Base-by-base conservation (phyloP, 2,797 vertebrate genomes). In the Dermochelys coriacea region DNA sequence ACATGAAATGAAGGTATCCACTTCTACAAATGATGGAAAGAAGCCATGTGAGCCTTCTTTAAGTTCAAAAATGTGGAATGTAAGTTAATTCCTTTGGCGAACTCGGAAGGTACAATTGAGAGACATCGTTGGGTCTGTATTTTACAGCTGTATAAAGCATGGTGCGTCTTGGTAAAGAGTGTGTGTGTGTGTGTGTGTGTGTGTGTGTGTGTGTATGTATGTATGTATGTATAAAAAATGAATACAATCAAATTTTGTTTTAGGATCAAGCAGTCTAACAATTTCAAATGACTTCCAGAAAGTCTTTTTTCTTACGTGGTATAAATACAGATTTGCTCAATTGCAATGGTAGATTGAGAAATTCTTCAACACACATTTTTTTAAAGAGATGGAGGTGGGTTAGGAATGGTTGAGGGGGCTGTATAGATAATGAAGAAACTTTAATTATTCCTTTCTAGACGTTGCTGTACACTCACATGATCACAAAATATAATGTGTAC, bases 11-110 rank as follows among this genome's bases (percentile, higher is more conserved):
- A 97, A 94, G 93, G 96, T 93, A 91, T 86, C 90, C 90, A 95
- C 90, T 95, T 97, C 92, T 88, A 88, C 92, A 90, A 88, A 94
- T 96, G 94, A 96, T 96, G 96, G 45, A 87, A 96, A 94, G 96
- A 95, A 97, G 83, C 91, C 84, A 89, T 94, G 91, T 94, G 96
- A 96, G 87, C 51, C 50, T 88, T 86, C 52, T 84, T 96, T 89
- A 77, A 84, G 94, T 59, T 84, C 93, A 88, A 75, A 84, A 85
- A 88, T 81, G 91, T 86, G 84, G 84, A 91, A 84, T 79, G 86
- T 47, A 82, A 77, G 89, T 83, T 75, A 91, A 96, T 82, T 82
- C 80, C 64, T 82, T 82, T 85, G 79, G 54, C 77, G 71, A 71
- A 78, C 59, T 59, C 49, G 93, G 83, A 82, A 85, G 82, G 80